A percentile compares a stretch with the other conserved stretches of the same genome.
Conservation (phyloP, 2,888 invertebrate species). For the Oligia fasciuncula region DNA sequence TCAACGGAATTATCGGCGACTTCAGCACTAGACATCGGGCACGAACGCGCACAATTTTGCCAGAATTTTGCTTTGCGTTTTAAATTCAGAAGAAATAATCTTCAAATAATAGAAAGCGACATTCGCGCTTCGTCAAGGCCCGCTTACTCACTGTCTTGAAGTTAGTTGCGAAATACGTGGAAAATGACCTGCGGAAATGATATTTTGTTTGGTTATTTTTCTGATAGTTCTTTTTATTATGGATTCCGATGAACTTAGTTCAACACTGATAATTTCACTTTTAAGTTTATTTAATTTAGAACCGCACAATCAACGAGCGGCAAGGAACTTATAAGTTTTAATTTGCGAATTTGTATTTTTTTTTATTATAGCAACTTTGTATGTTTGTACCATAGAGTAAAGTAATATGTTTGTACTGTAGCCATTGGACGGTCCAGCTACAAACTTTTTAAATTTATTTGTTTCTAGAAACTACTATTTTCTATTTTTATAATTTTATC, state of each 20-base stretch:
- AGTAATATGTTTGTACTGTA: too few species aligned
- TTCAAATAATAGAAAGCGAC: slow-evolving; percentile 86
- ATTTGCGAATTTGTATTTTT: slow-evolving; percentile 43
- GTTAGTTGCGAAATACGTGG: slow-evolving; percentile 85
- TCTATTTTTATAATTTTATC: not conserved
- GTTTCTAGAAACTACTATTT: slow-evolving; percentile 51
- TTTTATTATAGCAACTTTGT: slow-evolving; percentile 59
- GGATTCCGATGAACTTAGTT: slow-evolving; percentile 32
- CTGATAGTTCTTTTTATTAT: slow-evolving; percentile 26
- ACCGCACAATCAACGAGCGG: slow-evolving; percentile 44
- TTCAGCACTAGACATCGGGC: slow-evolving; percentile 98
- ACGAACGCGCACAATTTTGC: slow-evolving; percentile 91
- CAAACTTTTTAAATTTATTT: slow-evolving; percentile 16
- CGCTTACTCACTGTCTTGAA: slow-evolving; percentile 90
- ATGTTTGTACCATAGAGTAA: too few species aligned
- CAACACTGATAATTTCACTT: slow-evolving; percentile 58
- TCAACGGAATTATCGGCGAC: slow-evolving; percentile 97
- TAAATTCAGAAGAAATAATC: slow-evolving; percentile 85
- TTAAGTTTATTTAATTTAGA: slow-evolving; percentile 49
- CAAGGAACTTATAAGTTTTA: slow-evolving; percentile 38
- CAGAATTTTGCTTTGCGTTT: slow-evolving; percentile 88
- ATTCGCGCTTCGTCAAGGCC: slow-evolving; percentile 86
- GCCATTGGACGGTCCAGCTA: slow-evolving; percentile 3
- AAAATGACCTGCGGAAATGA: slow-evolving; percentile 78
- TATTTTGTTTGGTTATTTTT: slow-evolving; percentile 69